Conservation (phyloP, 1,140 invertebrate species). For the Drosophila hydei region DNA sequence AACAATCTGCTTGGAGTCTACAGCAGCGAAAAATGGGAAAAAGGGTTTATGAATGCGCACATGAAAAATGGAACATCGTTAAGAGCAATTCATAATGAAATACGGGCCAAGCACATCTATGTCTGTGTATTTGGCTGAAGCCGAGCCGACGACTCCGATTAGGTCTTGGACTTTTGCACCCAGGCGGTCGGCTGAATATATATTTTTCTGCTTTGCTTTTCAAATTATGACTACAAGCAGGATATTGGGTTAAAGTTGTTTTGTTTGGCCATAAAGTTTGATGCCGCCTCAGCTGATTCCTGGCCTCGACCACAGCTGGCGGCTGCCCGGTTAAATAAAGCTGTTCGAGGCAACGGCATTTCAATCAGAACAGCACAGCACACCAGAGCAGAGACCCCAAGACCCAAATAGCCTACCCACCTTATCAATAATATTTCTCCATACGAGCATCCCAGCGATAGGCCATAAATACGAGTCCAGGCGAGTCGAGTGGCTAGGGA, state of each 20-base stretch:
- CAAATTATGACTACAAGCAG: conserved; percentile 79
- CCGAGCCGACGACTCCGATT: conserved; percentile 9
- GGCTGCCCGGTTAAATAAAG: conserved; percentile 56
- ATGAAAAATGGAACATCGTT: conserved; percentile 83
- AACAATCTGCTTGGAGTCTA: conserved; percentile 59
- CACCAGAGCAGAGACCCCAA: conserved; percentile 7
- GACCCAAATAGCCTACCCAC: conserved; percentile 14
- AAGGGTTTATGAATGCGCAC: conserved; percentile 79
- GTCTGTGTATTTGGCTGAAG: too few species aligned
- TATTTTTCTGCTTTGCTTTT: conserved; percentile 2
- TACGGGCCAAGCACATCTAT: conserved; percentile 45
- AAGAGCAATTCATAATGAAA: conserved; percentile 84
- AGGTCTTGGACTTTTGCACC: conserved; percentile 40
- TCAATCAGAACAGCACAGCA: conserved; percentile 70
- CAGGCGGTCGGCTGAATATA: conserved; percentile 48
- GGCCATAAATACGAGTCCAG: conserved; percentile 67
- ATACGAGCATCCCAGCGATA: conserved; percentile 56
- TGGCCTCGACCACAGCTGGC: conserved; percentile 18
- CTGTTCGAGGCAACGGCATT: conserved; percentile 67
- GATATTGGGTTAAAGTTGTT: conserved; percentile 80
- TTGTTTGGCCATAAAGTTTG: conserved; percentile 57
- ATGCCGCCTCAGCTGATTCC: conserved; percentile 59
- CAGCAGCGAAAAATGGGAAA: conserved; percentile 56
- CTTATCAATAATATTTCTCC: conserved; percentile 77
- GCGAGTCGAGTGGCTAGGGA: conserved; percentile 61